These are phyloP conservation scores for Eupithecia inturbata DNA, from an alignment of 2,888 invertebrate species.

Conservation along the genomic window DNA sequence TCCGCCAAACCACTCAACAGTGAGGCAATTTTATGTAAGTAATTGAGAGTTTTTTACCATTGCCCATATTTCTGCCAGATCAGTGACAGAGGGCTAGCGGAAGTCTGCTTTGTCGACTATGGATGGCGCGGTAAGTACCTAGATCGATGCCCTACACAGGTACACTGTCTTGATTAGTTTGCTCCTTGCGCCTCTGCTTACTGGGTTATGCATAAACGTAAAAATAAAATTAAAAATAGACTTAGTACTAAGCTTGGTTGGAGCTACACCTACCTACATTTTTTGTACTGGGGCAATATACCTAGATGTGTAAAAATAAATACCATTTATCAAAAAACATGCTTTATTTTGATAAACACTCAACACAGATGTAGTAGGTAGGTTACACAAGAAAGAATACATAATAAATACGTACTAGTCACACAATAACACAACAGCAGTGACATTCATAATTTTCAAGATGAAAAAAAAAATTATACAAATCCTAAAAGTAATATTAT, in stretches of 20 bases:
- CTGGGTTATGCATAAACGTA: background rate
- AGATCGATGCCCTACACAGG: background rate
- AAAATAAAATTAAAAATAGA: no score
- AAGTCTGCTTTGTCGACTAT: no score
- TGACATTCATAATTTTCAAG: background rate
- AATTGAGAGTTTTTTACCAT: no score
- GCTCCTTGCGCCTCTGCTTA: background rate
- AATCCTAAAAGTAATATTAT: background rate
- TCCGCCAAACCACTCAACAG: no score
- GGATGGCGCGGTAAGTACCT: background rate
- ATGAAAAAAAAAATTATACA: background rate
- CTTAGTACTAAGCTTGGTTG: background rate
- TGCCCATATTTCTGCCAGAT: no score
- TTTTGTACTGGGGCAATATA: background rate
- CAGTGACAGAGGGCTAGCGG: no score
- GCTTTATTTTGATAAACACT: constrained; percentile 38
- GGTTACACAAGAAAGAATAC: constrained; percentile 12
- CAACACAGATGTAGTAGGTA: constrained; percentile 14
- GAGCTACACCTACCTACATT: background rate
- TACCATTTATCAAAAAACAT: constrained; percentile 21
- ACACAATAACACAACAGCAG: background rate
- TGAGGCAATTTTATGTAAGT: no score
- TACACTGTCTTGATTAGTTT: background rate
- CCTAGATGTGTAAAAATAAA: background rate
- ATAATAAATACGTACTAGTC: background rate